phyloP scores from a whole-genome alignment of 2,113 vertebrate species.

The Pseudorhombus dupliciocellatus region DNA sequence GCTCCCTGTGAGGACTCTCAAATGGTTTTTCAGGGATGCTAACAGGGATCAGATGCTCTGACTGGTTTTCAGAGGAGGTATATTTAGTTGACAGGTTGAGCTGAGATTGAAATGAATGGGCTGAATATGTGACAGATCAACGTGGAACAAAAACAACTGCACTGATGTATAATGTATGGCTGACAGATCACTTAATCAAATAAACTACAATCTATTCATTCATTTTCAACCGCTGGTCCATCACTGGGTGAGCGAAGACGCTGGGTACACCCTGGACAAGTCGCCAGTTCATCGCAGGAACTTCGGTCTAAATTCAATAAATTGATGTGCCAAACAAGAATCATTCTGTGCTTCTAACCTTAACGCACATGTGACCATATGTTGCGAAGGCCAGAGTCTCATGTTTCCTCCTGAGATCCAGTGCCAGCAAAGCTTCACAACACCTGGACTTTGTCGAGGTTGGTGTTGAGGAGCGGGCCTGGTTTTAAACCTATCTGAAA shows the following conservation, averaged over 20 bases:
- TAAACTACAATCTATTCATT: too few relatives aligned
- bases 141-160: not conserved
- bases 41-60: conserved; percentile 12
- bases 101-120: not conserved
- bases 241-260: too few relatives aligned
- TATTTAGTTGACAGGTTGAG: not conserved
- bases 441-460: conserved; percentile 25
- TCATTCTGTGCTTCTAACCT: not conserved
- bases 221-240: too few relatives aligned
- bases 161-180: not conserved
- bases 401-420: conserved; percentile 3
- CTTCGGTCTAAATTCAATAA: too few relatives aligned
- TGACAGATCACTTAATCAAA: not conserved
- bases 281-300: too few relatives aligned
- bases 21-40: conserved; percentile 36
- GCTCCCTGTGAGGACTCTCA: conserved; percentile 31
- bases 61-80: conserved; percentile 17
- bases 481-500: conserved; percentile 38
- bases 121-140: not conserved
- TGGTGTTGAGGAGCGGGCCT: conserved; percentile 17
- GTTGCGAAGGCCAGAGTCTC: conserved; percentile 8
- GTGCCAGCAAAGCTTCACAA: conserved; percentile 10
- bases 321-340: too few relatives aligned
- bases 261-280: too few relatives aligned
- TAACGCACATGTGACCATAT: not conserved